Percentiles rank a stretch among this genome's conserved stretches.
Conservation (phyloP, 1,140 invertebrate species). For the Drosophila watanabei region DNA sequence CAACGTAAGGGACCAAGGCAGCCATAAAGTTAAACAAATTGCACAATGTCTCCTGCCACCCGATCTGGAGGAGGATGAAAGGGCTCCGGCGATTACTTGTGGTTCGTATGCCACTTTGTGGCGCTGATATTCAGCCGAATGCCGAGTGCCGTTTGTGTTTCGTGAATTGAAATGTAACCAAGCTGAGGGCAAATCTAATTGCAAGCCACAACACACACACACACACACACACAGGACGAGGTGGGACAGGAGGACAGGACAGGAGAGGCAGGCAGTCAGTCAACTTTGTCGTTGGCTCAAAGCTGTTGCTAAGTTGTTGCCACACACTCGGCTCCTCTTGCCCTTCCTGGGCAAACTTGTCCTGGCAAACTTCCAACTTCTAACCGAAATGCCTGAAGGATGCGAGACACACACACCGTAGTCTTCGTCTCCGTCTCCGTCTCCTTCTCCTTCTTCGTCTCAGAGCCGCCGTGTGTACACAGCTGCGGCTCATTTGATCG, state of each 20-base stretch:
- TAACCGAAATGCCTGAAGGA: slow-evolving; percentile 36
- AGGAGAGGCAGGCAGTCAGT: slow-evolving; percentile 15
- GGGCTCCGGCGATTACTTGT: slow-evolving; percentile 12
- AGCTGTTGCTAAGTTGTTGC: slow-evolving; percentile 62
- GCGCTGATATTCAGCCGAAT: slow-evolving; percentile 2
- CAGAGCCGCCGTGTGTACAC: slow-evolving; percentile 56
- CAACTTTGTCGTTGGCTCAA: slow-evolving; percentile 47
- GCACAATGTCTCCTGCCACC: neutral
- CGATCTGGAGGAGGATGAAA: neutral
- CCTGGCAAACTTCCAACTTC: slow-evolving; percentile 20
- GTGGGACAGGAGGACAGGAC: neutral
- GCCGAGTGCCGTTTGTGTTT: slow-evolving; percentile 6
- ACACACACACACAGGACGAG: neutral
- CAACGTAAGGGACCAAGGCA: neutral
- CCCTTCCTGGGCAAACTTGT: neutral
- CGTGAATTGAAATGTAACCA: slow-evolving; percentile 33
- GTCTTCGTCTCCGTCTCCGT: neutral
- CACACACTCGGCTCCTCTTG: slow-evolving; percentile 11
- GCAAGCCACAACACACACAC: slow-evolving; percentile 41
- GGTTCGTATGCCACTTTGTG: slow-evolving; percentile 13
- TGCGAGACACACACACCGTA: slow-evolving; percentile 13
- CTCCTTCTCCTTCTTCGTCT: neutral
- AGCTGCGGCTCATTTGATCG: slow-evolving; percentile 82
- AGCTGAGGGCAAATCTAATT: slow-evolving; percentile 37
- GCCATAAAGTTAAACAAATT: slow-evolving; percentile 20